A percentile compares a stretch with the other conserved stretches of the same genome.
Evolutionary conservation across 2,888 invertebrate genomes (phyloP).

Genomic region (Acleris emargana): DNA sequence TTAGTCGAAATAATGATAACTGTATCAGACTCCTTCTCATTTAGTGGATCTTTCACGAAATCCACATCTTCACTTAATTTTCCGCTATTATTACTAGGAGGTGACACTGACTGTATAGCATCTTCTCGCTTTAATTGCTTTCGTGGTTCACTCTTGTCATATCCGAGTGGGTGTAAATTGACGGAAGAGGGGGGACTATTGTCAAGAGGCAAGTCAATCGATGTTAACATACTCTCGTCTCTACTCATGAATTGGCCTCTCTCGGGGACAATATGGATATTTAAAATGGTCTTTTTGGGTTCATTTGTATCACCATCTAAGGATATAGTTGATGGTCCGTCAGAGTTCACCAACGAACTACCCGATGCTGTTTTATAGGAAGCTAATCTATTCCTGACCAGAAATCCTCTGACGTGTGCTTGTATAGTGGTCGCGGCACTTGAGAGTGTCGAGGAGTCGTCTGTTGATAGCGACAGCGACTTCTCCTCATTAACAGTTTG

Average conservation of each 20-base stretch:
- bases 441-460: slow-evolving; percentile 78
- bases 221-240: slow-evolving; percentile 73
- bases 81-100: slow-evolving; percentile 75
- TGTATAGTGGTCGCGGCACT: slow-evolving; percentile 87
- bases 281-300: slow-evolving; percentile 68
- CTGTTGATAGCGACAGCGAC: slow-evolving; percentile 75
- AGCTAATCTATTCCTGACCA: slow-evolving; percentile 82
- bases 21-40: slow-evolving; percentile 15
- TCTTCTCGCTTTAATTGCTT: slow-evolving; percentile 79
- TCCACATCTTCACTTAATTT: slow-evolving; percentile 76
- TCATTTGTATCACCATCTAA: slow-evolving; percentile 64
- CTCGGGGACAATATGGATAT: slow-evolving; percentile 77
- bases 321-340: slow-evolving; percentile 58
- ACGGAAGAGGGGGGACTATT: slow-evolving; percentile 70
- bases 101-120: slow-evolving; percentile 78
- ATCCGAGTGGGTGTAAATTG: slow-evolving; percentile 72
- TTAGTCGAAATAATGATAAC: background rate
- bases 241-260: slow-evolving; percentile 67
- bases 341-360: slow-evolving; percentile 67
- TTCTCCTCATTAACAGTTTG: slow-evolving; percentile 82
- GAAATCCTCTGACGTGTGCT: slow-evolving; percentile 87
- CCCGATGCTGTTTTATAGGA: slow-evolving; percentile 69
- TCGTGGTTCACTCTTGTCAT: slow-evolving; percentile 71
- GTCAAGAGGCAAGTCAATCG: slow-evolving; percentile 73
- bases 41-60: slow-evolving; percentile 57